Conservation (phyloP, 35 echinoderm and acorn worm genomes). For the Strongylocentrotus purpuratus region DNA sequence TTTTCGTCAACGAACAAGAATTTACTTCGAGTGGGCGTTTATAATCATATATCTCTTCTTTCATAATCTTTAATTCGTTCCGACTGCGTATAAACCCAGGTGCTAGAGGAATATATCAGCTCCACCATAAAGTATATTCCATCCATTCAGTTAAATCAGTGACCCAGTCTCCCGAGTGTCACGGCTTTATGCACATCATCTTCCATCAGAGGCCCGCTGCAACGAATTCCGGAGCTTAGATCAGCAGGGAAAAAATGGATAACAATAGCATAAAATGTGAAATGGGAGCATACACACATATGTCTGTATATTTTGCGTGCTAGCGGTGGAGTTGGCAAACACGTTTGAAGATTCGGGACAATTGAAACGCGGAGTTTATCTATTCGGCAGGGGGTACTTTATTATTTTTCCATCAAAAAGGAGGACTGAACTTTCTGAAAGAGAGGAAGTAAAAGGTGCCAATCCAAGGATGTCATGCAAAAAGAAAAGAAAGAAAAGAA, state of each 20-base stretch:
- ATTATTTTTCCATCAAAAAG: conserved; percentile 33
- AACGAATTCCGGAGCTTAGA: not conserved
- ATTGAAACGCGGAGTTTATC: conserved; percentile 19
- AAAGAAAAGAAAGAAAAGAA: not conserved
- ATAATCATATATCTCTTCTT: not conserved
- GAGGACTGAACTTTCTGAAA: conserved; percentile 14
- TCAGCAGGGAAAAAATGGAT: not conserved
- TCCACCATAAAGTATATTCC: not conserved
- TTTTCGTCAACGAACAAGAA: not conserved
- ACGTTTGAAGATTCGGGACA: conserved; percentile 17
- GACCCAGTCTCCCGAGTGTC: conserved; percentile 13
- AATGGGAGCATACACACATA: conserved; percentile 40
- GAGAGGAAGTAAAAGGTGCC: conserved; percentile 22
- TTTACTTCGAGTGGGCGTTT: not conserved
- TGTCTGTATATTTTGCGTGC: conserved; percentile 42
- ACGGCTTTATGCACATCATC: not conserved
- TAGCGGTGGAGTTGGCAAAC: conserved; percentile 2
- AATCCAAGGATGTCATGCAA: not conserved
- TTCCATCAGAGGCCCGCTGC: not conserved
- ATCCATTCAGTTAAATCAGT: conserved; percentile 4
- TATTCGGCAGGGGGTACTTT: conserved; percentile 36
- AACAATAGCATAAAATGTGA: conserved; percentile 1
- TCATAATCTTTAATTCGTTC: not conserved
- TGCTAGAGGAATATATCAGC: not conserved
- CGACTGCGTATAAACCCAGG: not conserved